A percentile compares a stretch with the other conserved stretches of the same genome.
Evolutionary conservation across 2,888 invertebrate genomes (phyloP).

Genomic region (Nymphalis polychloros): DNA sequence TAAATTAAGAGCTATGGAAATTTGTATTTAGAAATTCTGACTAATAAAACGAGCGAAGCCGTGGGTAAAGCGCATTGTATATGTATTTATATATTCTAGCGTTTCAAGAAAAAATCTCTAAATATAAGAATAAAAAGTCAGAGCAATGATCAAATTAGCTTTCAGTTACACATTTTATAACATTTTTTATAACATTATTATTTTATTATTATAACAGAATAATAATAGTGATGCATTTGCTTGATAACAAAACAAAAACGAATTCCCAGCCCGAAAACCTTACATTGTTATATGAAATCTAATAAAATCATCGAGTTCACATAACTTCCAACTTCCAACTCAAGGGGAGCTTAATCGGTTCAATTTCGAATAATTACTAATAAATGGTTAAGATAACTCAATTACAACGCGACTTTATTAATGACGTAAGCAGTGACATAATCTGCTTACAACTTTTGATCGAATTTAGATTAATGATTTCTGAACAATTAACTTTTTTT

Average conservation of each 20-base stretch:
- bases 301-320: background rate
- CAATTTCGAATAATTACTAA: slow-evolving; percentile 26
- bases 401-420: slow-evolving; percentile 28
- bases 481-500: background rate
- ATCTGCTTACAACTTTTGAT: slow-evolving; percentile 27
- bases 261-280: background rate
- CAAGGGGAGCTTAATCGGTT: slow-evolving; percentile 9
- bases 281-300: background rate
- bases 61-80: too few relatives aligned
- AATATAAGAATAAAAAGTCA: too few relatives aligned
- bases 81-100: too few relatives aligned
- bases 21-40: too few relatives aligned
- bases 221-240: too few relatives aligned
- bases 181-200: too few relatives aligned
- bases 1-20: too few relatives aligned
- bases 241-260: background rate
- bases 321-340: slow-evolving; percentile 15
- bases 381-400: slow-evolving; percentile 28
- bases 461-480: slow-evolving; percentile 19
- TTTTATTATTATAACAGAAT: too few relatives aligned
- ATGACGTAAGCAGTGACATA: slow-evolving; percentile 27
- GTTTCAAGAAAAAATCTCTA: too few relatives aligned
- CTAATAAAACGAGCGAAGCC: too few relatives aligned
- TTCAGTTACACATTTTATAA: too few relatives aligned
- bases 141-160: too few relatives aligned